phyloP scores from a whole-genome alignment of 2,888 invertebrate genomes.

The Andrena haemorrhoa region DNA sequence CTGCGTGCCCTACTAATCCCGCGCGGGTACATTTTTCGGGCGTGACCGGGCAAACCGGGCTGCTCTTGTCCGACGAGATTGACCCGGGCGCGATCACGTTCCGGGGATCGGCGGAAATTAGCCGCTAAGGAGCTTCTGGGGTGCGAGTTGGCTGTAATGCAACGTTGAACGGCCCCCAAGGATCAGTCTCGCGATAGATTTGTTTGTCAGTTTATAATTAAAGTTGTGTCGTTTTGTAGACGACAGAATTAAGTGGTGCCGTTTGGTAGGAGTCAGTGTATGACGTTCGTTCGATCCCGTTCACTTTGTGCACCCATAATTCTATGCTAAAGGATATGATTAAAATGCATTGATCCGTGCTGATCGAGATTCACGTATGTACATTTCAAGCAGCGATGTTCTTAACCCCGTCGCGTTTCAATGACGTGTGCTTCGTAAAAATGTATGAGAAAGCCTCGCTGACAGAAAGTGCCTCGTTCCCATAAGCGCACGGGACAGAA shows the following conservation, averaged over 20 bases:
- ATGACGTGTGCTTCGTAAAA: slow-evolving; percentile 47
- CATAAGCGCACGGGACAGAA: slow-evolving; percentile 48
- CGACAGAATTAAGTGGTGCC: background rate
- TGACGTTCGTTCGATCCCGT: background rate
- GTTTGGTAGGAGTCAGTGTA: slow-evolving; percentile 18
- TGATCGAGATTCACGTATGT: slow-evolving; percentile 48
- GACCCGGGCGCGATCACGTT: background rate
- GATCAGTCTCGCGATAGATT: too few species aligned
- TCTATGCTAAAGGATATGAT: slow-evolving; percentile 38
- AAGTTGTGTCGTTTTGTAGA: background rate
- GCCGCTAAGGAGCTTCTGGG: slow-evolving; percentile 1
- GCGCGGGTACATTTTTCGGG: slow-evolving; percentile 26
- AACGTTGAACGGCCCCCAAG: too few species aligned
- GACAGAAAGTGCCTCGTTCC: slow-evolving; percentile 53
- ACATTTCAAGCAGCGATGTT: slow-evolving; percentile 46
- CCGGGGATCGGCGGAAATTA: background rate
- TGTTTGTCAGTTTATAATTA: background rate
- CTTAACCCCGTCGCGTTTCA: slow-evolving; percentile 48
- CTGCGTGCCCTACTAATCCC: slow-evolving; percentile 56
- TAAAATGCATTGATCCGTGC: slow-evolving; percentile 39
- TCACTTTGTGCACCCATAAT: slow-evolving; percentile 18
- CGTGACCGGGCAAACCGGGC: slow-evolving; percentile 8
- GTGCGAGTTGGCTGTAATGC: too few species aligned
- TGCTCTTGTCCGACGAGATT: slow-evolving; percentile 16
- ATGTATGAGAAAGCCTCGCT: slow-evolving; percentile 51